Base-by-base conservation (phyloP, 2,888 invertebrate species). In the Allophyes oxyacanthae region DNA sequence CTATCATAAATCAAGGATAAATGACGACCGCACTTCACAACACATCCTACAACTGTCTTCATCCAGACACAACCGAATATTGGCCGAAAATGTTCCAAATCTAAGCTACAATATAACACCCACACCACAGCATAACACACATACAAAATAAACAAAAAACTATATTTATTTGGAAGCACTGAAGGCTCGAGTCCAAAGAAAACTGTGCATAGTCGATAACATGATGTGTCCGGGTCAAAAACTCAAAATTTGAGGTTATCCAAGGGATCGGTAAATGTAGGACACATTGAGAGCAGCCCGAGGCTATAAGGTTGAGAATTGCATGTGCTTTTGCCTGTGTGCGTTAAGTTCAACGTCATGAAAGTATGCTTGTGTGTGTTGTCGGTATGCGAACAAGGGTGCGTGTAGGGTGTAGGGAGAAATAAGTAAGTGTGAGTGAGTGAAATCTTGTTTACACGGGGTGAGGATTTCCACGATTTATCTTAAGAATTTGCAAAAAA, bases 181-280 rank as follows among this genome's bases (percentile, higher is more conserved):
- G 62, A 61, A 45, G 53, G 45, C 36, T 67, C 57, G 62, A 76
- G 63, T 63, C 61, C 70, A 52, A 64, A 73, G 78, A 72, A 72
- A 70, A 64, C 72, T 63, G 69, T 69, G 62, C 78, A 80, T 82
- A 49, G 63, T 68, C 60, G 56, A 63, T 61, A 71, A 36, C 61
- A 64, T 56, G 81, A 79, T 85, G 79, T 77, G 59, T 86, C 72
- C 76, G 64, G 72, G 75, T 79, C 75, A 81, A 83, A 86, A 88
- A 83, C 86, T 86, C 75, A 67, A 83, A 84, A 87, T 93, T 94
- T 91, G 86, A 93, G 93, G 93, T 94, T 94, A 93, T 88, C 84
- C 87, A 82, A 72, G 81, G 83, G 86, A 88, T 88, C 86, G 86
- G 86, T 85, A 83, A 89, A 91, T 89, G 91, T 90, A 89, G 90